A percentile compares a stretch with the other conserved stretches of the same genome.
These are phyloP conservation scores for Eurypyga helias DNA, from an alignment of 2,113 vertebrate species.

Conservation along the genomic window DNA sequence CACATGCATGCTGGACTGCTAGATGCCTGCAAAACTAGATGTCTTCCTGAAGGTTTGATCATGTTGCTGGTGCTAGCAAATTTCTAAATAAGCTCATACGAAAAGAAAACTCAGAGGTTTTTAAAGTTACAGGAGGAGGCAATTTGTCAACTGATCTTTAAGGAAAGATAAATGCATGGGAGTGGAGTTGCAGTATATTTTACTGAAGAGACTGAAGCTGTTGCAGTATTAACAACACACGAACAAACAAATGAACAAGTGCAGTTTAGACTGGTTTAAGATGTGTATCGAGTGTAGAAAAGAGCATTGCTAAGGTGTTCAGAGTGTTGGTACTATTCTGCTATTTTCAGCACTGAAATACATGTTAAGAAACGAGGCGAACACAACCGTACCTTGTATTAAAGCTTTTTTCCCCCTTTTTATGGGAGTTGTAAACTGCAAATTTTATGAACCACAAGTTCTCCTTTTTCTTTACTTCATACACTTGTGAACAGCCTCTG, in stretches of 20 bases:
- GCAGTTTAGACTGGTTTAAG: background rate
- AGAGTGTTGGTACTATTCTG: background rate
- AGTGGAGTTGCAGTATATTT: background rate
- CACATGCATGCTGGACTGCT: background rate
- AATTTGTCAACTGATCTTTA: background rate
- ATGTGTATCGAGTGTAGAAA: background rate
- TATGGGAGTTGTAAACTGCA: background rate
- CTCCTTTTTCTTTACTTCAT: background rate
- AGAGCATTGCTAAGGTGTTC: background rate
- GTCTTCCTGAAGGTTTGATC: background rate
- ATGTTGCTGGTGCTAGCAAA: background rate
- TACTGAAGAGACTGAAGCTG: background rate
- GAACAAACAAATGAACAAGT: background rate
- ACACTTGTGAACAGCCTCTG: background rate
- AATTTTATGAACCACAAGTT: background rate
- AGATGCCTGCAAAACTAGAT: background rate
- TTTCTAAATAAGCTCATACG: background rate
- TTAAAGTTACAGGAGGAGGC: background rate
- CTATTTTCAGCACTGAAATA: background rate
- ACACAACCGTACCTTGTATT: background rate
- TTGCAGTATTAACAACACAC: background rate
- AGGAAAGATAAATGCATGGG: background rate
- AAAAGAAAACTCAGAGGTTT: background rate
- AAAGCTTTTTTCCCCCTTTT: background rate
- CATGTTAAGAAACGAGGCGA: background rate